Evolutionary conservation across 2,113 vertebrate genomes (phyloP).

Genomic region (Campylomormyrus numenius): DNA sequence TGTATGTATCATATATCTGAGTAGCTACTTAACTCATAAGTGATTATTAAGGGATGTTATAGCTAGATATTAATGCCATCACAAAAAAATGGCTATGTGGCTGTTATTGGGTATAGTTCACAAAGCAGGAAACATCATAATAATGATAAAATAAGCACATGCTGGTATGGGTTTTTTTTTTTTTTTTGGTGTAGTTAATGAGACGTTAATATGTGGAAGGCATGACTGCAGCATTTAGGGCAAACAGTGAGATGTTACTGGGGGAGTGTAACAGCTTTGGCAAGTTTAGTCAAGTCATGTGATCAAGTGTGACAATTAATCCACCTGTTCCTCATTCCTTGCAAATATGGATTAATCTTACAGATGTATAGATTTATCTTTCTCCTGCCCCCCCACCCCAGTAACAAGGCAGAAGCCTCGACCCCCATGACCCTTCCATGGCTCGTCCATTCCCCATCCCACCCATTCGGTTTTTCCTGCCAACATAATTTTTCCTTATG

Average conservation of each 20-base stretch:
- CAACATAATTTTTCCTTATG: neutral
- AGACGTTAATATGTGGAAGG: neutral
- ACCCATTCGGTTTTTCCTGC: neutral
- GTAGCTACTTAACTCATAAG: neutral
- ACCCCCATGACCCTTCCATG: neutral
- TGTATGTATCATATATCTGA: neutral
- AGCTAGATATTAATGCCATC: neutral
- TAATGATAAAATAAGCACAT: neutral
- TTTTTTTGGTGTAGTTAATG: neutral
- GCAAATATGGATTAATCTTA: neutral
- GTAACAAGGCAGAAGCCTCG: neutral
- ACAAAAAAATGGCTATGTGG: neutral
- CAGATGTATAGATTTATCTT: neutral
- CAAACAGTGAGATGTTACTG: neutral
- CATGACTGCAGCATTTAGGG: neutral
- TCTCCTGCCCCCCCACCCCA: neutral
- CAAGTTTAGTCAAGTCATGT: neutral
- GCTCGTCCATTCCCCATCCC: neutral
- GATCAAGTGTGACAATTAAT: neutral
- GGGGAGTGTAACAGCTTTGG: neutral
- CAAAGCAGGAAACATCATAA: neutral
- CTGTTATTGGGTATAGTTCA: neutral
- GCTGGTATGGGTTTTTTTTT: too few species aligned
- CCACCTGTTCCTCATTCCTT: neutral
- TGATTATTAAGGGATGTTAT: neutral